Percentiles rank a stretch among this genome's conserved stretches.
Conservation (phyloP, 1,140 invertebrate species). For the Drosophila rhopaloa region DNA sequence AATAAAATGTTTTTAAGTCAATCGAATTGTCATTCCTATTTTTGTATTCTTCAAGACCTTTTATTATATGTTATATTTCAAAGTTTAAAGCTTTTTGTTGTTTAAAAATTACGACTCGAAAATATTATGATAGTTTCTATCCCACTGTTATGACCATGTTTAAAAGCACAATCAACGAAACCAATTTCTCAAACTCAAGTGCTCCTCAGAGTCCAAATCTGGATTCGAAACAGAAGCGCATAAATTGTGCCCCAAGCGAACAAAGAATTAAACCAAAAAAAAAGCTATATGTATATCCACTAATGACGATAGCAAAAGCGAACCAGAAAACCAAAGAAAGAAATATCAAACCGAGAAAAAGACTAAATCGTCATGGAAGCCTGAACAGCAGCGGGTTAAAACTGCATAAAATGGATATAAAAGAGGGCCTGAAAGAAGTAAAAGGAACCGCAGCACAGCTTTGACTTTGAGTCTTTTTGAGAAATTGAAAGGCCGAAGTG, state of each 20-base stretch:
- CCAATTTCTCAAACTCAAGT: conserved; percentile 73
- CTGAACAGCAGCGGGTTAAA: conserved; percentile 42
- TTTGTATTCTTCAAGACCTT: too few relatives aligned
- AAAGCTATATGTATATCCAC: conserved; percentile 50
- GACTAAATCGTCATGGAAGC: conserved; percentile 45
- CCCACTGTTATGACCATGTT: conserved; percentile 15
- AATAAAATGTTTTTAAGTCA: too few relatives aligned
- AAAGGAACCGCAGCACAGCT: conserved; percentile 56
- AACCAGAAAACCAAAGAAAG: conserved; percentile 11
- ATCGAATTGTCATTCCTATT: too few relatives aligned
- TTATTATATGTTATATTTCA: too few relatives aligned
- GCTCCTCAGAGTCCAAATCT: conserved; percentile 47
- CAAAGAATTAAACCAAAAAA: conserved; percentile 48
- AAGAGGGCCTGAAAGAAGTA: conserved; percentile 11
- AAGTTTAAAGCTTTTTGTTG: too few relatives aligned
- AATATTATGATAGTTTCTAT: background rate
- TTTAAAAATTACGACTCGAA: too few relatives aligned
- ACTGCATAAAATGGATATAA: conserved; percentile 61
- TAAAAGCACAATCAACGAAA: conserved; percentile 65
- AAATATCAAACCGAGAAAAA: conserved; percentile 20
- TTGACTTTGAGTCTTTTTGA: conserved; percentile 27
- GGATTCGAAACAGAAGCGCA: conserved; percentile 69
- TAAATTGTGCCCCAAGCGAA: conserved; percentile 62
- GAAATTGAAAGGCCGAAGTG: conserved; percentile 34
- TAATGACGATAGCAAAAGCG: conserved; percentile 55